Base-by-base conservation (phyloP, 2,888 invertebrate genomes). In the Cabera pusaria region DNA sequence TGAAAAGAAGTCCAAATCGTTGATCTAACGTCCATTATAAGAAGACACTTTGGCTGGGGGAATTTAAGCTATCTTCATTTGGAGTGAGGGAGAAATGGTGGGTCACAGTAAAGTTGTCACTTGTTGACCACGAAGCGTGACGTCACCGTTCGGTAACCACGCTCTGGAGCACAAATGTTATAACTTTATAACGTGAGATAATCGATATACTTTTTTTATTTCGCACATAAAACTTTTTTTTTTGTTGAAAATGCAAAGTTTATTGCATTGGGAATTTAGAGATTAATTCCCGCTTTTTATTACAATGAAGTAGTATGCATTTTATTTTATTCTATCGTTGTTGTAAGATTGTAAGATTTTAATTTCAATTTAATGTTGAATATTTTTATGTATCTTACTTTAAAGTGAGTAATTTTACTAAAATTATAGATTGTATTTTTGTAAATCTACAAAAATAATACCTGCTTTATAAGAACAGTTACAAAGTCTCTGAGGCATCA, bases 71-170 rank as follows among this genome's bases (percentile, higher is more conserved):
- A 47, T 56, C 6, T 60, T 52, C 50, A 41, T 55, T 49, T 23
- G 33, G 17, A 16, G 1, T 33, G 33, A 56, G 56, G 52, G 63
- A 65, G 52, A 59, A 52, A 42, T 49, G 50, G 50, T 38, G 50
- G 62, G 38, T 62, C 68, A 44, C 35, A 19, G 29, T 56, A 43
- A 35, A 47, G 49, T 70, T 59, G 70, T 49, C 41, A 48, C 22
- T 56, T 48, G 31, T 35, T 36, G 41, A 49, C 55, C 77, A 83
- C 65, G 75, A 57, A 76, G 56, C 86, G 67, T 87, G 78, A 83
- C 86, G 82, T 87, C 85, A 83, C 64, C 70, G 77, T 82, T 76
- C 77, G 78, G 80, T 84, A 73, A 77, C 74, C 82, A 85, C 84
- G 82, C 60, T 76, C 54, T 59, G 57, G 12, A 80, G 78, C 73